Conservation (phyloP, 1,140 invertebrate species). For the Saxidomus purpurata region DNA sequence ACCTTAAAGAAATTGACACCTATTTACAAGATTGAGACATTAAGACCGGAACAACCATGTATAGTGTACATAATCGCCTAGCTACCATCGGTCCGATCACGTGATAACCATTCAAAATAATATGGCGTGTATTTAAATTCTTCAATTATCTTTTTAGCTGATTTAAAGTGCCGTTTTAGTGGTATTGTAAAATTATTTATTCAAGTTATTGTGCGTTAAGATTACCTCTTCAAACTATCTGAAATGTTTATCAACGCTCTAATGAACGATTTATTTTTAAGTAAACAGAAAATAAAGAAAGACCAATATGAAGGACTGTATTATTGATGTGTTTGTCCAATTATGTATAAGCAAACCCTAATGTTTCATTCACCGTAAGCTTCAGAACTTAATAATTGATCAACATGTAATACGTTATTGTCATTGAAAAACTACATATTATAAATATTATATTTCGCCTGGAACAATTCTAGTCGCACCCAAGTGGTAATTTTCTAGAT, state of each 20-base stretch:
- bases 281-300: background rate
- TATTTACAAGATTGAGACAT: background rate
- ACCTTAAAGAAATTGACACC: background rate
- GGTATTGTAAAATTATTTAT: background rate
- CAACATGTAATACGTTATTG: no score
- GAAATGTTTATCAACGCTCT: background rate
- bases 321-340: no score
- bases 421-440: no score
- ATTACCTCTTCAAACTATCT: background rate
- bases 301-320: background rate
- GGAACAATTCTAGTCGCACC: no score
- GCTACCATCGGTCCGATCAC: conserved; percentile 43
- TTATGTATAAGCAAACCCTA: no score
- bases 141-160: background rate
- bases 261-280: background rate
- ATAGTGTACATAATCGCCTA: conserved; percentile 57
- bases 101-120: conserved; percentile 30
- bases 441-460: no score
- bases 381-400: no score
- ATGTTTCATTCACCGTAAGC: no score
- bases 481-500: no score
- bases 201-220: background rate
- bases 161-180: background rate
- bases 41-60: conserved; percentile 1
- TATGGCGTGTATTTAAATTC: conserved; percentile 19